A percentile compares a stretch with the other conserved stretches of the same genome.
Evolutionary conservation across 2,797 vertebrate species (phyloP).

Genomic region (Pantherophis vulpinus): DNA sequence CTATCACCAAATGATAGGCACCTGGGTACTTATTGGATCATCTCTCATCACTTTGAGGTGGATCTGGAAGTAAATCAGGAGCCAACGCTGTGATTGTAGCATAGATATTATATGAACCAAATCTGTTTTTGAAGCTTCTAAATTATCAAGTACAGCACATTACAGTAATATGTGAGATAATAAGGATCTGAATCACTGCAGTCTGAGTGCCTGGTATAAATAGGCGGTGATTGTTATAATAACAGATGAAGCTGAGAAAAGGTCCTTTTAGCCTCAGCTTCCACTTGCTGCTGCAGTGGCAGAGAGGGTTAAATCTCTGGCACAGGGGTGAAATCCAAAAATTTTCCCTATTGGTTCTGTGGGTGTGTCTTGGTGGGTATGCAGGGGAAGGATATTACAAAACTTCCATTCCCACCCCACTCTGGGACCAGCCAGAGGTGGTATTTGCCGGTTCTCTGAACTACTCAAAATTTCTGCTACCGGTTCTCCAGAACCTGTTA

Average conservation of each 20-base stretch:
- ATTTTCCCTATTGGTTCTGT: no score
- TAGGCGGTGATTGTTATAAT: background rate
- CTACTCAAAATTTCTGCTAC: no score
- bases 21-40: background rate
- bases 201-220: background rate
- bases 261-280: background rate
- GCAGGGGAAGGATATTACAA: no score
- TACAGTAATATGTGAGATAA: background rate
- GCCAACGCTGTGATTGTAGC: background rate
- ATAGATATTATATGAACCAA: background rate
- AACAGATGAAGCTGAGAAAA: background rate
- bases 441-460: no score
- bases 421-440: no score
- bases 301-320: background rate
- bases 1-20: background rate
- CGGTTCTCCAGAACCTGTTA: no score
- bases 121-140: background rate
- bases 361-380: no score
- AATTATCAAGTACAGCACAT: background rate
- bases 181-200: background rate
- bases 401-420: no score
- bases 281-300: background rate
- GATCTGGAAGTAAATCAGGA: background rate
- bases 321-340: background rate
- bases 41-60: background rate